These are phyloP conservation scores for Amphilophus citrinellus DNA, from an alignment of 2,113 vertebrate genomes.

Conservation along the genomic window DNA sequence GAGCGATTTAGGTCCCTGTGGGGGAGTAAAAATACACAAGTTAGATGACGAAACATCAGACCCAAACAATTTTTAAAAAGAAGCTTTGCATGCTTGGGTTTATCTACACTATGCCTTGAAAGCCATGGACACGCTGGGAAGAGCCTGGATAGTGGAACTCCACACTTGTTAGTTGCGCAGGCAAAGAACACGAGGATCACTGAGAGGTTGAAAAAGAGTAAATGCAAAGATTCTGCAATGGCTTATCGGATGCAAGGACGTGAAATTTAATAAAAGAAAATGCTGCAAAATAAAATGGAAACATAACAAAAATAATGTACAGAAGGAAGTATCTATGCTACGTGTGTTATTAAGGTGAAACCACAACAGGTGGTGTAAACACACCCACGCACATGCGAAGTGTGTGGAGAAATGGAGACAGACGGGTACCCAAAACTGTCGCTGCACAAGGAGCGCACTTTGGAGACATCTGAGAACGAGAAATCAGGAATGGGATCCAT, in stretches of 20 bases:
- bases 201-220: neutral
- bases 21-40: neutral
- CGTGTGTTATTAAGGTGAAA: neutral
- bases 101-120: slow-evolving; percentile 49
- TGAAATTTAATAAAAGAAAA: neutral
- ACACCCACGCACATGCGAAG: slow-evolving; percentile 67
- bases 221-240: neutral
- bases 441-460: slow-evolving; percentile 79
- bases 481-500: slow-evolving; percentile 92
- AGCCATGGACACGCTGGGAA: slow-evolving; percentile 33
- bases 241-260: neutral
- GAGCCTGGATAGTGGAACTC: slow-evolving; percentile 56
- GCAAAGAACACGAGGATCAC: slow-evolving; percentile 37
- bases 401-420: slow-evolving; percentile 67
- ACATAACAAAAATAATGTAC: neutral
- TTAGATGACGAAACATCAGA: slow-evolving; percentile 8
- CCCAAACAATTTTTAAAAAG: neutral
- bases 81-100: slow-evolving; percentile 53
- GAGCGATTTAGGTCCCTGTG: slow-evolving; percentile 92
- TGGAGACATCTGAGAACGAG: slow-evolving; percentile 86
- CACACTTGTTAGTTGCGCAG: slow-evolving; percentile 66
- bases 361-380: slow-evolving; percentile 6
- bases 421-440: slow-evolving; percentile 89
- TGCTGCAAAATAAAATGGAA: neutral
- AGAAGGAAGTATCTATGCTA: neutral